Conservation (phyloP, 2,888 invertebrate species). For the Lithophane leautieri region DNA sequence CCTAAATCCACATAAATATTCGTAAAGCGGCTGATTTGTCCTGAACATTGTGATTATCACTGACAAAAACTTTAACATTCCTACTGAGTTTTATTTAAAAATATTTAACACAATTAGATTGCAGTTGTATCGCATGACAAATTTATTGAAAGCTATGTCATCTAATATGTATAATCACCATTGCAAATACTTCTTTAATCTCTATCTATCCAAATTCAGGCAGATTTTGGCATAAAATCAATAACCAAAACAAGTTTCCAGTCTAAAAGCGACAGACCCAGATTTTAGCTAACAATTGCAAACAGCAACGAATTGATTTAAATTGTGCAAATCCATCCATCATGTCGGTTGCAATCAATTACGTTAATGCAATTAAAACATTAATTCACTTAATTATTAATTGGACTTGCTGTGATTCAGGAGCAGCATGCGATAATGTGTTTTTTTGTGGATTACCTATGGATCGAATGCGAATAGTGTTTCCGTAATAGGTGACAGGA, state of each 20-base stretch:
- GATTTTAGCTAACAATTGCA: constrained; percentile 45
- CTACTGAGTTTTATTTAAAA: background rate
- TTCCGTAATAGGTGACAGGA: background rate
- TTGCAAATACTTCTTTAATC: constrained; percentile 16
- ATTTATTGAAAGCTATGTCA: constrained; percentile 24
- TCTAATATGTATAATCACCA: constrained; percentile 17
- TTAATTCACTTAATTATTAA: constrained; percentile 46
- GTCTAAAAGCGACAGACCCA: constrained; percentile 38
- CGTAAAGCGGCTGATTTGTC: no score
- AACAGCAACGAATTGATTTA: constrained; percentile 52
- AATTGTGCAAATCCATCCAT: constrained; percentile 54
- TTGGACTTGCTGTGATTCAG: constrained; percentile 28
- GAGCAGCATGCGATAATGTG: constrained; percentile 23
- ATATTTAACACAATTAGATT: constrained; percentile 2
- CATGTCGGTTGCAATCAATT: constrained; percentile 39
- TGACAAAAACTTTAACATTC: background rate
- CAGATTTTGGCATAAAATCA: constrained; percentile 33
- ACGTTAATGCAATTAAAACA: constrained; percentile 52
- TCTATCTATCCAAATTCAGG: background rate
- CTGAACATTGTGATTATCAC: background rate
- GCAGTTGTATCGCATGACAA: constrained; percentile 17
- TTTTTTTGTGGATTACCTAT: constrained; percentile 21
- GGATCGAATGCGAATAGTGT: background rate
- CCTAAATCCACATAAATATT: no score
- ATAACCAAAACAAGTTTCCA: constrained; percentile 24